A percentile compares a stretch with the other conserved stretches of the same genome.
These are phyloP conservation scores for Pteronotus mesoamericanus DNA, from an alignment of 2,797 vertebrate genomes.

Conservation along the genomic window DNA sequence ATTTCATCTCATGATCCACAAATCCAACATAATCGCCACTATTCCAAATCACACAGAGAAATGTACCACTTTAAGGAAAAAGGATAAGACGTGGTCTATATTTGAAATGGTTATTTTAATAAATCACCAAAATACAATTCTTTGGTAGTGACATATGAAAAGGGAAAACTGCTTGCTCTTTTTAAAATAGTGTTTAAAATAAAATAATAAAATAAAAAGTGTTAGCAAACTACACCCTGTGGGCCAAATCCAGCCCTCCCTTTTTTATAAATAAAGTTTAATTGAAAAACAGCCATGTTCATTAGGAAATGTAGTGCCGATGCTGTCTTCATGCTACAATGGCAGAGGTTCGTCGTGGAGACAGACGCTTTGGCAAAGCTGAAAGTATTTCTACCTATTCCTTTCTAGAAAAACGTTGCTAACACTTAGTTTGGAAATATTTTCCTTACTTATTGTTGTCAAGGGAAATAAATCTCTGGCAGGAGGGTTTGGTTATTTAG, in stretches of 20 bases:
- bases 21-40: not conserved
- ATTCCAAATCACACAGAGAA: not conserved
- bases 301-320: not conserved
- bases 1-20: not conserved
- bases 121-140: not conserved
- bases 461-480: not conserved
- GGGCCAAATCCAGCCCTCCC: not conserved
- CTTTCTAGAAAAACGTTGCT: not conserved
- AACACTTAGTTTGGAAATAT: not conserved
- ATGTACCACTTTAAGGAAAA: not conserved
- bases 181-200: not conserved
- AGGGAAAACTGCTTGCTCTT: not conserved
- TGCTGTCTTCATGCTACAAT: not conserved
- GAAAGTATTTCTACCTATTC: not conserved
- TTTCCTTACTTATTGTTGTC: not conserved
- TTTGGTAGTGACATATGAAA: not conserved
- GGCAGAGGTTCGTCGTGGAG: not conserved
- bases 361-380: not conserved
- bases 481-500: not conserved
- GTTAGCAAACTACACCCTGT: not conserved
- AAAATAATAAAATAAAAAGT: not conserved
- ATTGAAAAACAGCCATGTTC: not conserved
- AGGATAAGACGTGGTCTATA: not conserved
- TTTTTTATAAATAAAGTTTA: conserved; percentile 11
- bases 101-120: not conserved